Evolutionary conservation across 2,888 invertebrate genomes (phyloP), one percentile per base, ranked within the genome.

Genomic region (Diaprepes abbreviatus): DNA sequence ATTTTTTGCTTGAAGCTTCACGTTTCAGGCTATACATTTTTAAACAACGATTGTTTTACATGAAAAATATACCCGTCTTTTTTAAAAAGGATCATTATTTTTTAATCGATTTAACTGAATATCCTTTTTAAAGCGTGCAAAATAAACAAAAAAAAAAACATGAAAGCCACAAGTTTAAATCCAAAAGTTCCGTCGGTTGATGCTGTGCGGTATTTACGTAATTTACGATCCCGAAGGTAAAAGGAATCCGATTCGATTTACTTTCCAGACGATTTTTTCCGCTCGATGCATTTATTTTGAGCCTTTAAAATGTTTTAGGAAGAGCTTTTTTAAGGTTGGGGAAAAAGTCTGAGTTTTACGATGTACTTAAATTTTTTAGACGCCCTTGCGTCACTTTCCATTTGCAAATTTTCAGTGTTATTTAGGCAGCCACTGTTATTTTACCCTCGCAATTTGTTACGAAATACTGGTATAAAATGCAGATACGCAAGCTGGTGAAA

Each of bases 201-300:
- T 28, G 48, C 14, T 50, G 6, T 28, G 48, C 48, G 48, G 48
- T 28, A 21, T 50, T 50, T 50, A 50, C 28, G 48, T 50, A 50
- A 50, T 50, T 50, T 50, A 50, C 48, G 48, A 16, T 16, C 31
- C 48, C 48, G 14, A 3, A 28, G 48, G 48, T 50, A 28, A 28
- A 31, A 31, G 48, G 48, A 50, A 50, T 50, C 28, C 48, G 48
- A 50, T 50, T 50, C 48, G 28, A 50, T 50, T 50, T 50, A 50
- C 24, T 50, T 50, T 28, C 28, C 48, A 28, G 48, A 31, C 48
- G 48, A 50, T 50, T 50, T 50, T 50, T 50, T 50, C 48, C 48
- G 48, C 28, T 16, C 28, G 48, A 50, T 50, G 48, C 48, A 50
- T 50, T 50, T 50, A 28, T 50, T 50, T 28, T 12, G 28, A 28